These are phyloP conservation scores for Apodemia zela DNA, from an alignment of 2,888 invertebrate species.

Conservation along the genomic window DNA sequence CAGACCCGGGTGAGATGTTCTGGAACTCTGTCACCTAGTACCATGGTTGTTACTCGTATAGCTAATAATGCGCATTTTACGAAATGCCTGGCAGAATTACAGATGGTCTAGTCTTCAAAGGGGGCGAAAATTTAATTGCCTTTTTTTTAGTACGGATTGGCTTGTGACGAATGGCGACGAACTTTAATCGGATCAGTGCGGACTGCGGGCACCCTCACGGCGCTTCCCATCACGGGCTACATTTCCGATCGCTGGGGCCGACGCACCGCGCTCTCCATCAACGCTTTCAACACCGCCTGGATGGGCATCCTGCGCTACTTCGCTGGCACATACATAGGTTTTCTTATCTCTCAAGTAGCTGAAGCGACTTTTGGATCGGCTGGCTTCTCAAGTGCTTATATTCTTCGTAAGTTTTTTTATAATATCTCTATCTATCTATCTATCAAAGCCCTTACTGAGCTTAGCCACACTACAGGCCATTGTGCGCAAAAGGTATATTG, in stretches of 20 bases:
- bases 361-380: slow-evolving; percentile 84
- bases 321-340: slow-evolving; percentile 82
- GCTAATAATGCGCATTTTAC: no score
- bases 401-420: slow-evolving; percentile 77
- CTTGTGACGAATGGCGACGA: slow-evolving; percentile 85
- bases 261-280: slow-evolving; percentile 76
- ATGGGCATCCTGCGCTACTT: slow-evolving; percentile 81
- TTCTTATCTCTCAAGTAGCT: slow-evolving; percentile 83
- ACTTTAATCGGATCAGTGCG: slow-evolving; percentile 85
- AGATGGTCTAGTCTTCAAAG: no score
- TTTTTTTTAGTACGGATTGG: slow-evolving; percentile 75
- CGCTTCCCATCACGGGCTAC: slow-evolving; percentile 84
- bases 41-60: no score
- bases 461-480: no score
- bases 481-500: no score
- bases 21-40: no score
- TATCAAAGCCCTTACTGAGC: no score
- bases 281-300: slow-evolving; percentile 79
- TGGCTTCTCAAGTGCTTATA: slow-evolving; percentile 85
- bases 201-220: slow-evolving; percentile 83
- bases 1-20: no score
- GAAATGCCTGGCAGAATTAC: no score
- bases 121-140: no score
- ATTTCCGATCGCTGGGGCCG: slow-evolving; percentile 87
- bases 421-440: no score